Evolutionary conservation across 2,888 invertebrate genomes (phyloP), one percentile per base, ranked within the genome.

Genomic region (Piscicola geometra): DNA sequence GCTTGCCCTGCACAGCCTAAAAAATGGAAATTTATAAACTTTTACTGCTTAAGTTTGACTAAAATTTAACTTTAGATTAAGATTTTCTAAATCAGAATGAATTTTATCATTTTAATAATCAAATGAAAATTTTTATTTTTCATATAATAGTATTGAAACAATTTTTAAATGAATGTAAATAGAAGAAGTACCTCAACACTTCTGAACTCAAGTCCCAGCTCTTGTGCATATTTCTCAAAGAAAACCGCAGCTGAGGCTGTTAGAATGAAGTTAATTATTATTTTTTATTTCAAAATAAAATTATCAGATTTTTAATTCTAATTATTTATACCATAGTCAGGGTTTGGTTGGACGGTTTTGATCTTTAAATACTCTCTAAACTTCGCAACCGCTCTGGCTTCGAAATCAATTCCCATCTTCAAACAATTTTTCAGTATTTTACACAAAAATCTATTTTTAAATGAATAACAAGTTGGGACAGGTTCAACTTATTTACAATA

Each of bases 341-440:
- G 88, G 82, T 92, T 86, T 0, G 95, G 94, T 82, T 94, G 94
- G 0, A 94, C 92, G 75, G 93, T 92, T 12, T 92, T 91, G 81
- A 94, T 93, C 80, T 89, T 88, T 74, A 96, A 86, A 88, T 94
- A 96, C 82, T 93, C 91, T 75, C 91, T 89, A 82, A 96, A 92
- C 82, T 91, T 90, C 80, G 91, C 89, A 77, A 93, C 89, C 78
- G 90, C 77, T 66, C 25, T 56, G 5, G 21, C 5, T 56, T 56
- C n/a, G 25, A 56, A 56, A 56, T n/a, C n/a, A n/a, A n/a, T n/a
- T n/a, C n/a, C n/a, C n/a, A n/a, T n/a, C n/a, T n/a, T n/a, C n/a
- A n/a, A n/a, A n/a, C n/a, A n/a, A n/a, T n/a, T n/a, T n/a, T n/a
- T n/a, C n/a, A n/a, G n/a, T n/a, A n/a, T n/a, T n/a, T n/a, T n/a